These are phyloP conservation scores for Ditylenchus dipsaci DNA, from an alignment of 1,140 invertebrate species.

Conservation along the genomic window DNA sequence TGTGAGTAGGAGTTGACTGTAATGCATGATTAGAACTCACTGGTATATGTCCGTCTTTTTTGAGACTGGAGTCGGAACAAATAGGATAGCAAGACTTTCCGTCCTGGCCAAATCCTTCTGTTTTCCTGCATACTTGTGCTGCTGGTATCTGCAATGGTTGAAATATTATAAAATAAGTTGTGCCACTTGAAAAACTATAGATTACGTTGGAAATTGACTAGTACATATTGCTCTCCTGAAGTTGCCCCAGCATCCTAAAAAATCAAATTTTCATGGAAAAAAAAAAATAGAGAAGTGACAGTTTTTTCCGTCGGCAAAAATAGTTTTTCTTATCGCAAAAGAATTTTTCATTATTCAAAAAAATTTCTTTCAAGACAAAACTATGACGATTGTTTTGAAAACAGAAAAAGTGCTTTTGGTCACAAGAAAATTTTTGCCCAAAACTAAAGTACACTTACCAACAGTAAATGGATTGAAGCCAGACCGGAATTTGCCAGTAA, in stretches of 20 bases:
- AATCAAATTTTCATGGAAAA: too few species aligned
- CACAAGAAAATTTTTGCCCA: too few species aligned
- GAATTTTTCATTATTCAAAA: too few species aligned
- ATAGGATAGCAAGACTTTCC: conserved; percentile 33
- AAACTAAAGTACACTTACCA: conserved; percentile 24
- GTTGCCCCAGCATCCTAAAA: conserved; percentile 29
- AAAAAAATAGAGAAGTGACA: too few species aligned
- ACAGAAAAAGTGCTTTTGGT: too few species aligned
- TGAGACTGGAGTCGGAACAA: conserved; percentile 35
- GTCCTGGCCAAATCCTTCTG: conserved; percentile 2
- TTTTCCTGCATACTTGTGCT: conserved; percentile 17
- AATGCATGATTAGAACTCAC: conserved; percentile 20
- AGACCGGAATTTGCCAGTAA: conserved; percentile 56
- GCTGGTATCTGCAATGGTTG: conserved; percentile 28
- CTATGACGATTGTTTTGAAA: too few species aligned
- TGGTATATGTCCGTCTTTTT: conserved; percentile 41
- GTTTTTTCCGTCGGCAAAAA: too few species aligned
- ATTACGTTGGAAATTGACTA: conserved; percentile 43
- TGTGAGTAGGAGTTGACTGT: background rate
- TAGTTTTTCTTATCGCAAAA: too few species aligned
- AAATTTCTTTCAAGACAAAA: too few species aligned
- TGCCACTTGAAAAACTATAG: background rate
- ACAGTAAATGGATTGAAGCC: conserved; percentile 56
- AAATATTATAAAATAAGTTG: conserved; percentile 9
- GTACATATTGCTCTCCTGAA: conserved; percentile 34